Percentiles rank a stretch among this genome's conserved stretches.
Evolutionary conservation across 2,113 vertebrate species (phyloP).

Genomic region (Machaerirhynchus nigripectus): DNA sequence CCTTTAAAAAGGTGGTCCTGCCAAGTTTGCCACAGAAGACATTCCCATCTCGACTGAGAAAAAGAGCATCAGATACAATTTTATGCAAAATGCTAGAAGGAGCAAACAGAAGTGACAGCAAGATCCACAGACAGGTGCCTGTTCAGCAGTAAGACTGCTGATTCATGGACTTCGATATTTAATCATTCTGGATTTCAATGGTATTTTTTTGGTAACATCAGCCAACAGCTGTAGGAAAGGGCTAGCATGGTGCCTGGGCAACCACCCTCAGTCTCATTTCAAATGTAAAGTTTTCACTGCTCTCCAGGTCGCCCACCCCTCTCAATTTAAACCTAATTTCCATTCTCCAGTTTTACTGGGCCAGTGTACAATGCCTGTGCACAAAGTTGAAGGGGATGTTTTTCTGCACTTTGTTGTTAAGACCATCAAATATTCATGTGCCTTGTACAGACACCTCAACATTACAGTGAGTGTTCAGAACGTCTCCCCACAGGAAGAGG

Average conservation of each 20-base stretch:
- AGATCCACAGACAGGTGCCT: not conserved
- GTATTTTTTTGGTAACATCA: not conserved
- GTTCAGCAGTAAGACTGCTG: not conserved
- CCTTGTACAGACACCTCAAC: not conserved
- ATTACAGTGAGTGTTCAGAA: not conserved
- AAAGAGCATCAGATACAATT: not conserved
- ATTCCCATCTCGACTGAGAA: not conserved
- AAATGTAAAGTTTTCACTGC: not conserved
- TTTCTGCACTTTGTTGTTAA: not conserved
- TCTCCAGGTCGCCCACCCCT: fast-evolving
- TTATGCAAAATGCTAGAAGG: not conserved
- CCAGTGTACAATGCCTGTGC: fast-evolving
- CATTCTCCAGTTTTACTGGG: not conserved
- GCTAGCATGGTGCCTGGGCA: not conserved
- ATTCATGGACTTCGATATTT: not conserved
- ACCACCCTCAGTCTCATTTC: not conserved
- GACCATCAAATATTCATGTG: not conserved
- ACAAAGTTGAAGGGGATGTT: fast-evolving
- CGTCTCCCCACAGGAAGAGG: not conserved
- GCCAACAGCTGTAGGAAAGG: not conserved
- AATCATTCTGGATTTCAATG: not conserved
- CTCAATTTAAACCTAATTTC: not conserved
- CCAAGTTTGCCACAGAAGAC: not conserved
- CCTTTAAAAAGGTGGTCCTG: not conserved
- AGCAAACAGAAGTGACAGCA: not conserved